phyloP scores from a whole-genome alignment of 2,113 vertebrate species.

The Capreolus pygargus region DNA sequence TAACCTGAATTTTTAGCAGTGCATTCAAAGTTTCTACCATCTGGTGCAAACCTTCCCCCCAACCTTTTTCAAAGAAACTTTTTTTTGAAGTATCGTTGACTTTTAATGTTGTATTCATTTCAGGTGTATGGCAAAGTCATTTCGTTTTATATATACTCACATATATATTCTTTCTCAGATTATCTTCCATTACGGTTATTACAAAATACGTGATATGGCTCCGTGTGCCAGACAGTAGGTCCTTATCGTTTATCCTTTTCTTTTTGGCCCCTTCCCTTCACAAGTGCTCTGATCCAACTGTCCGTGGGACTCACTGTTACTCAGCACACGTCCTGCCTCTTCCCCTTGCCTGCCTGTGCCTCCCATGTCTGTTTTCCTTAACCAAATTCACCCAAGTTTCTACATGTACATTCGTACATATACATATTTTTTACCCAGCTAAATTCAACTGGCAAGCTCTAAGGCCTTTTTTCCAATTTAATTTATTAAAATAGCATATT shows the following conservation, averaged over 20 bases:
- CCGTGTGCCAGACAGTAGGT: neutral
- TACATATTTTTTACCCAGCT: neutral
- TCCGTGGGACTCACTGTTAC: neutral
- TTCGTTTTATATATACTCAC: neutral
- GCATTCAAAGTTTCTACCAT: neutral
- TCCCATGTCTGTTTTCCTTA: neutral
- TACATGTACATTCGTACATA: neutral
- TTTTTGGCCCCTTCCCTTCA: neutral
- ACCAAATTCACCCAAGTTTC: neutral
- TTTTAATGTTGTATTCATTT: neutral
- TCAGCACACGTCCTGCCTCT: neutral
- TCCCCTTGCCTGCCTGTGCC: neutral
- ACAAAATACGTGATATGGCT: neutral
- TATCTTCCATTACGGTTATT: neutral
- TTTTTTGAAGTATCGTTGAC: neutral
- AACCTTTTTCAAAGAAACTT: neutral
- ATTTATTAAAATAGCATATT: neutral
- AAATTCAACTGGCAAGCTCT: neutral
- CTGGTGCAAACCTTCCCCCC: neutral
- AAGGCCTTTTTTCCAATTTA: neutral
- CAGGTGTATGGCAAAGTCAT: neutral
- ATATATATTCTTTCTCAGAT: neutral
- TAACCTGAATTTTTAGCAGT: neutral
- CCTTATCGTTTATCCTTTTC: neutral
- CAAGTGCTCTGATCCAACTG: neutral